Percentiles rank a stretch among this genome's conserved stretches.
These are phyloP conservation scores for Pogonophryne albipinna DNA, from an alignment of 2,797 vertebrate species.

Conservation along the genomic window DNA sequence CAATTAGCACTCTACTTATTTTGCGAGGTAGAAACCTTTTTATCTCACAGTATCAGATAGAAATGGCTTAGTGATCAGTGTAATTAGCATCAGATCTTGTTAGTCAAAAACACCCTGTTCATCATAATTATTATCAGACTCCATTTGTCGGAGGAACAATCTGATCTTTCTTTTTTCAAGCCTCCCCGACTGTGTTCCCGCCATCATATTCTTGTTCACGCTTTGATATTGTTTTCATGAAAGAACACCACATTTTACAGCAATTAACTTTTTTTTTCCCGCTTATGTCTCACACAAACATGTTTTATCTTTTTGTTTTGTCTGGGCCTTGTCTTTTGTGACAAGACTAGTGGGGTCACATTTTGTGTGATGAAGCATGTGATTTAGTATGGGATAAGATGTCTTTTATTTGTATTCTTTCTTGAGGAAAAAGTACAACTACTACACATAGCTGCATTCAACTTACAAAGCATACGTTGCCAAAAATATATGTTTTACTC, in stretches of 20 bases:
- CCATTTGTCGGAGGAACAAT: conserved; percentile 53
- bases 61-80: conserved; percentile 49
- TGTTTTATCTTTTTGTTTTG: conserved; percentile 21
- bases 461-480: too few relatives aligned
- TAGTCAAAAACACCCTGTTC: conserved; percentile 61
- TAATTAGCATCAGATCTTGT: conserved; percentile 64
- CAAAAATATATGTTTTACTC: too few relatives aligned
- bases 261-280: background rate
- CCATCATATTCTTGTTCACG: conserved; percentile 16
- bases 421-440: too few relatives aligned
- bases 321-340: conserved; percentile 12
- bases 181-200: conserved; percentile 17
- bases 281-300: background rate
- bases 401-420: too few relatives aligned
- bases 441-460: too few relatives aligned
- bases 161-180: conserved; percentile 35
- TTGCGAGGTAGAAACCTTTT: conserved; percentile 46
- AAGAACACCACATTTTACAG: conserved; percentile 38
- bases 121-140: conserved; percentile 67
- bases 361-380: too few relatives aligned
- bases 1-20: conserved; percentile 45
- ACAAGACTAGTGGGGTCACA: conserved; percentile 15
- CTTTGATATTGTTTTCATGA: conserved; percentile 50
- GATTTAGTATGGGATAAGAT: too few relatives aligned
- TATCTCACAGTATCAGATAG: conserved; percentile 52